These are phyloP conservation scores for Pipistrellus pygmaeus DNA, from an alignment of 2,797 vertebrate genomes.

Conservation along the genomic window DNA sequence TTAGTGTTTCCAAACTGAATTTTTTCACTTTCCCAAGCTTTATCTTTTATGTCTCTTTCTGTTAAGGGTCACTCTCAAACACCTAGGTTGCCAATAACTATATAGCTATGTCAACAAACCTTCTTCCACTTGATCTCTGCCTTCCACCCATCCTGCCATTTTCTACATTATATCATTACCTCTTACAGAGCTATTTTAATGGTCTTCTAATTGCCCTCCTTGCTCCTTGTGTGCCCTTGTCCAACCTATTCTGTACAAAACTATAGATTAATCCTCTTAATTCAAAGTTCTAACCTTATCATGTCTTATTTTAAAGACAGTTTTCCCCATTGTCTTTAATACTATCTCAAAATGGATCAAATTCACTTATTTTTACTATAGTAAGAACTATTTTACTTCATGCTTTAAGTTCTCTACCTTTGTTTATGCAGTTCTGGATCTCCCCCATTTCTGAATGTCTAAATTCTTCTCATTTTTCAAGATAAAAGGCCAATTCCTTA, in stretches of 20 bases:
- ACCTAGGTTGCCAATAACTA: neutral
- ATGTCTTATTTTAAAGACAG: neutral
- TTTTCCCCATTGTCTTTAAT: neutral
- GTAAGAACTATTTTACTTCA: neutral
- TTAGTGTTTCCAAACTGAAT: neutral
- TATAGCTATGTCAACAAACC: neutral
- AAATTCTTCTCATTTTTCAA: constrained; percentile 6
- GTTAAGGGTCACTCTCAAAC: neutral
- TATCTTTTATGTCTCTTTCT: neutral
- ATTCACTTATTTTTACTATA: neutral
- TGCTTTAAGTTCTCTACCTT: neutral
- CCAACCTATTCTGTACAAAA: neutral
- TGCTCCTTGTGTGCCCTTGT: neutral
- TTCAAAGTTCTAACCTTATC: constrained; percentile 13
- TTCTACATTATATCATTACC: neutral
- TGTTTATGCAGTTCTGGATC: neutral
- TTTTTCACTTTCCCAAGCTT: neutral
- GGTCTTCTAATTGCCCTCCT: neutral
- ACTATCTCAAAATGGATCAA: neutral
- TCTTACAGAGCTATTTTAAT: neutral
- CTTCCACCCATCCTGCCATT: neutral
- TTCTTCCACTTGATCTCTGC: neutral
- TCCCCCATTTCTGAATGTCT: neutral
- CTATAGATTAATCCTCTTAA: neutral
- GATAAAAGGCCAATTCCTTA: neutral